Evolutionary conservation across 2,888 invertebrate species (phyloP).

Genomic region (Eretmocerus hayati): DNA sequence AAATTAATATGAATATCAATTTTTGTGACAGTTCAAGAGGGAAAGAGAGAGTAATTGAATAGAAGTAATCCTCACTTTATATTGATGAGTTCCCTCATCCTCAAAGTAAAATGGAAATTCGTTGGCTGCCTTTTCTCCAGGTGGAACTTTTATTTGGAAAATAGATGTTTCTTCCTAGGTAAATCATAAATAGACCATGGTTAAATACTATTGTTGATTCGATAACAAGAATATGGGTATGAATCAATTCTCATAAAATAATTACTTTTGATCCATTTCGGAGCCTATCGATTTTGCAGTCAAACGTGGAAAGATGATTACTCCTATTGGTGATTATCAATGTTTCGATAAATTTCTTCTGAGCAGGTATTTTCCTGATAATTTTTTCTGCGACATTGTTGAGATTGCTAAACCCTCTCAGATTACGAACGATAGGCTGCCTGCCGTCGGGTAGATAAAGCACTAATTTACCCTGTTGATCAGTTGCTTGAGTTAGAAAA

Average conservation of each 20-base stretch:
- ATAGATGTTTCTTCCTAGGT: not conserved
- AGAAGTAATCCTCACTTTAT: conserved; percentile 25
- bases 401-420: conserved; percentile 28
- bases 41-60: no score
- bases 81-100: conserved; percentile 26
- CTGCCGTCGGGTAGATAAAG: conserved; percentile 27
- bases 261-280: no score
- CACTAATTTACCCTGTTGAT: conserved; percentile 29
- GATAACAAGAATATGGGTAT: no score
- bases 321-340: conserved; percentile 32
- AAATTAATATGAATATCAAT: not conserved
- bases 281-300: conserved; percentile 24
- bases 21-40: not conserved
- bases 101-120: conserved; percentile 28
- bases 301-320: conserved; percentile 26
- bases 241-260: no score
- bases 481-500: no score
- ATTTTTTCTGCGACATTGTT: conserved; percentile 21
- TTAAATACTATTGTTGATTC: no score
- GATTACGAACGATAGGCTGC: conserved; percentile 26
- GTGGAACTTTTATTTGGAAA: conserved; percentile 26
- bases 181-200: conserved; percentile 10
- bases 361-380: conserved; percentile 30
- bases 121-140: conserved; percentile 3
- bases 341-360: conserved; percentile 30